Evolutionary conservation across 2,888 invertebrate species (phyloP).

Genomic region (Rhimphoctona megacephalus): DNA sequence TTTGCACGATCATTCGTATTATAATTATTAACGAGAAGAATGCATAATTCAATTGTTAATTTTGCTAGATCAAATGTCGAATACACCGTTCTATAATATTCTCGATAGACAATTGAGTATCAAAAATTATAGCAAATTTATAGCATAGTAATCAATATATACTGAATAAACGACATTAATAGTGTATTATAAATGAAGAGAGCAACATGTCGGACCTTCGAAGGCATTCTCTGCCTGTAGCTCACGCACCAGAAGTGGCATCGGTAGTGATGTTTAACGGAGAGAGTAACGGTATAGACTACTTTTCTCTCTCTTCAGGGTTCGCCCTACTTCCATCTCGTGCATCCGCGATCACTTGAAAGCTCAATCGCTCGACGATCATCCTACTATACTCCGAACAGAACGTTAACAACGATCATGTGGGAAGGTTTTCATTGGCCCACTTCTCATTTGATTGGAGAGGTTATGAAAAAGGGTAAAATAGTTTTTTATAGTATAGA

Average conservation of each 20-base stretch:
- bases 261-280: slow-evolving; percentile 68
- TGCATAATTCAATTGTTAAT: not conserved
- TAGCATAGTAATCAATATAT: not conserved
- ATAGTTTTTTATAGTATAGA: not conserved
- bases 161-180: not conserved
- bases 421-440: not conserved
- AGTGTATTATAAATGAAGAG: slow-evolving; percentile 1
- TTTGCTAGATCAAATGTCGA: not conserved
- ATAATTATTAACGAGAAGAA: not conserved
- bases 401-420: not conserved
- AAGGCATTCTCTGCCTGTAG: slow-evolving; percentile 29
- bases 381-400: slow-evolving; percentile 25
- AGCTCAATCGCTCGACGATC: slow-evolving; percentile 36
- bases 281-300: slow-evolving; percentile 76
- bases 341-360: slow-evolving; percentile 41
- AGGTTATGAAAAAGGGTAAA: not conserved
- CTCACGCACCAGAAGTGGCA: slow-evolving; percentile 59
- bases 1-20: not conserved
- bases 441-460: not conserved
- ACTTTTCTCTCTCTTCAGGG: slow-evolving; percentile 67
- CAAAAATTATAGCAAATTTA: not conserved
- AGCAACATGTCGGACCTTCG: slow-evolving; percentile 58
- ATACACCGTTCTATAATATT: not conserved
- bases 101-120: not conserved
- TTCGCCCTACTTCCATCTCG: slow-evolving; percentile 75